Percentiles rank a stretch among this genome's conserved stretches.
Evolutionary conservation across 2,797 vertebrate species (phyloP).

Genomic region (Neoniphon sammara): DNA sequence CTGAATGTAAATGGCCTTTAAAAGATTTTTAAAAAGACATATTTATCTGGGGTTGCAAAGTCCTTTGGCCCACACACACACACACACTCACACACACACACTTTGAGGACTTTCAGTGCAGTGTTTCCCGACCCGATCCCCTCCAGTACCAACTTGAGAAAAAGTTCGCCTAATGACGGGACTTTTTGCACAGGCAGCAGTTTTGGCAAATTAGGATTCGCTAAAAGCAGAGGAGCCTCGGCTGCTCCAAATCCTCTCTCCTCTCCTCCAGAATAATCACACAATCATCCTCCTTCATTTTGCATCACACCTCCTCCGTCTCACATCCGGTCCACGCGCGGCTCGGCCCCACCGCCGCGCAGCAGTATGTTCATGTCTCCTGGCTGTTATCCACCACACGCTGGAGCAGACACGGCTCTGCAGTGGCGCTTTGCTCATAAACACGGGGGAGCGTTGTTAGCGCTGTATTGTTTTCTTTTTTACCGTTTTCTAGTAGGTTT

Average conservation of each 20-base stretch:
- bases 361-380: slow-evolving; percentile 2
- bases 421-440: neutral
- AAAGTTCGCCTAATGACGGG: neutral
- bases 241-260: neutral
- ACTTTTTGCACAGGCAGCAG: slow-evolving; percentile 26
- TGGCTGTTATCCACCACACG: slow-evolving; percentile 23
- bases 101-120: neutral
- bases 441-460: neutral
- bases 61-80: neutral
- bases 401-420: neutral
- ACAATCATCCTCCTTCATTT: neutral
- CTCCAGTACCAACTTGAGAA: neutral
- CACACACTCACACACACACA: slow-evolving; percentile 8
- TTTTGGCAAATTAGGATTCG: slow-evolving; percentile 27
- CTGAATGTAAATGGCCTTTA: slow-evolving; percentile 9
- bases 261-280: slow-evolving; percentile 21
- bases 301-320: neutral
- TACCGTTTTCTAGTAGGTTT: no score
- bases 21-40: neutral
- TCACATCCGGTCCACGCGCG: neutral
- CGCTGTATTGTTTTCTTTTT: neutral
- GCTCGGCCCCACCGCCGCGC: no score
- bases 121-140: neutral
- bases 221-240: neutral
- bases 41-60: neutral